Evolutionary conservation across 2,113 vertebrate species (phyloP).

Genomic region (Protobothrops mucrosquamatus): DNA sequence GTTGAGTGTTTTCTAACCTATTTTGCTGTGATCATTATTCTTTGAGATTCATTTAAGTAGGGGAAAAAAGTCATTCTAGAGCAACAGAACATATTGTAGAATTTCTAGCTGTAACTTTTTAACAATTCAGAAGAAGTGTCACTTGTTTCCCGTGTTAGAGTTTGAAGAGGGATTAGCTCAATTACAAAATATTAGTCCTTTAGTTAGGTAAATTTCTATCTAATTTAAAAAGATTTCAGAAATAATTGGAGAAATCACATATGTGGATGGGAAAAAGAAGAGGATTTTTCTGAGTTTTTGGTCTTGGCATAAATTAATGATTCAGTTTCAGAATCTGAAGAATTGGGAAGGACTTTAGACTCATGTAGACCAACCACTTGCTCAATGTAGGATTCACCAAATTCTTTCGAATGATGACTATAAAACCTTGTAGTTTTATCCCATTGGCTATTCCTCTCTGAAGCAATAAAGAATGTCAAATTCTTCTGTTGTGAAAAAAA

Average conservation of each 20-base stretch:
- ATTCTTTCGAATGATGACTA: not conserved
- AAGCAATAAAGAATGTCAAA: not conserved
- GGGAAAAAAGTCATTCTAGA: not conserved
- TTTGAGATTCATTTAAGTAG: not conserved
- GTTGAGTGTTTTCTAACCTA: not conserved
- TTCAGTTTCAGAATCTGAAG: rapidly evolving
- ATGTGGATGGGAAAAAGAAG: rapidly evolving
- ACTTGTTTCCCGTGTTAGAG: not conserved
- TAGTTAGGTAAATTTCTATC: not conserved
- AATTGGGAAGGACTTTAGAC: not conserved
- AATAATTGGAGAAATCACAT: not conserved
- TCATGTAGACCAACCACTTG: not conserved
- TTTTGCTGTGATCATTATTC: not conserved
- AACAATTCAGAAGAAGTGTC: not conserved
- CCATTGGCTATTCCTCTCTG: not conserved
- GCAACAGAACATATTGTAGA: not conserved
- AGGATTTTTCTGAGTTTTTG: not conserved
- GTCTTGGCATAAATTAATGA: not conserved
- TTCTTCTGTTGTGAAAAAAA: not conserved
- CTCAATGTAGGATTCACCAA: not conserved
- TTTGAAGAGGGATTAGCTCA: not conserved
- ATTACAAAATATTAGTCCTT: not conserved
- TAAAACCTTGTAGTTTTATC: not conserved
- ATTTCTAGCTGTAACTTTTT: constrained; percentile 5
- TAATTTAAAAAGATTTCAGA: not conserved